These are phyloP conservation scores for Prenolepis imparis DNA, from an alignment of 2,888 invertebrate genomes.

Conservation along the genomic window DNA sequence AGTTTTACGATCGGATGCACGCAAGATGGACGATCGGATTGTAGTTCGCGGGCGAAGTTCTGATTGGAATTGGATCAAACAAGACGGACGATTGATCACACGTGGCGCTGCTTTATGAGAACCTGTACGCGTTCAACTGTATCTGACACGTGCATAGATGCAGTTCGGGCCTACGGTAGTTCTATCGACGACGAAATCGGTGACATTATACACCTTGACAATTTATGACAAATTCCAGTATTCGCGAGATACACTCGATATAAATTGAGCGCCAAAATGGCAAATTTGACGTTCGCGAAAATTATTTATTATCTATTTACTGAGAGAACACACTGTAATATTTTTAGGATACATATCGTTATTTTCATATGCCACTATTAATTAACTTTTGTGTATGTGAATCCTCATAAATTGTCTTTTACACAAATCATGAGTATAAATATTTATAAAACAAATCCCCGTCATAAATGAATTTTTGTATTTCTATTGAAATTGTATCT, in stretches of 20 bases:
- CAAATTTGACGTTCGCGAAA: neutral
- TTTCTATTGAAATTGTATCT: neutral
- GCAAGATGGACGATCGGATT: conserved; percentile 70
- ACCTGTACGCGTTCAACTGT: conserved; percentile 41
- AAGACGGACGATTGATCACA: conserved; percentile 72
- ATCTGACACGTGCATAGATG: conserved; percentile 62
- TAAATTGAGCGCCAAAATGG: neutral
- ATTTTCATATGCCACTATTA: neutral
- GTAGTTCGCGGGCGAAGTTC: conserved; percentile 64
- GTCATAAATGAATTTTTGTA: neutral
- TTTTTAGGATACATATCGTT: neutral
- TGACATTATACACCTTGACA: conserved; percentile 62
- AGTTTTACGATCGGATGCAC: conserved; percentile 62
- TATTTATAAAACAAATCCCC: neutral
- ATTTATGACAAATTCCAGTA: conserved; percentile 39
- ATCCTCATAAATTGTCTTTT: neutral
- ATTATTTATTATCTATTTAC: conserved; percentile 29
- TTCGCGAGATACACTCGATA: conserved; percentile 29
- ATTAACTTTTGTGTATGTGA: neutral
- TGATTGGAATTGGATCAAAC: conserved; percentile 77
- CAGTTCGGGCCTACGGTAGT: conserved; percentile 53
- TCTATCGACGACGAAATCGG: conserved; percentile 64
- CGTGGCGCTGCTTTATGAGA: conserved; percentile 65
- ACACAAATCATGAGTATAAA: neutral
- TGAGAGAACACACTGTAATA: neutral